Base-by-base conservation (phyloP, 2,888 invertebrate genomes). In the Cryptocheilus praepositus region DNA sequence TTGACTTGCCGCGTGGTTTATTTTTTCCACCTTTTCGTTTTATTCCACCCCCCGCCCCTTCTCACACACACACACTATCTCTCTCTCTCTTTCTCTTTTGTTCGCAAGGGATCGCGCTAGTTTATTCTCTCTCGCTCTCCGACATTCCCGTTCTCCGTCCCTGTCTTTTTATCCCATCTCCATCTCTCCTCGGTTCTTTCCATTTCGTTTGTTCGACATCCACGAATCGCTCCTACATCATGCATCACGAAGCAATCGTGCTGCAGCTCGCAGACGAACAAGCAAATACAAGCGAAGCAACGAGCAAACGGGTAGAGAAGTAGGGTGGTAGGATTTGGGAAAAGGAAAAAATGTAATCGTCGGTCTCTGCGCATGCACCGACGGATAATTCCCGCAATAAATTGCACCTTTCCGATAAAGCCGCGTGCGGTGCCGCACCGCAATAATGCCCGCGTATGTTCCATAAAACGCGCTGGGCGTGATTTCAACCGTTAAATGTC, bases 1-100 rank as follows among this genome's bases (percentile, higher is more conserved):
- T 72, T 77, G 71, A 64, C 74, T 61, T 54, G 66, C 13, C 45
- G 64, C 61, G 64, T 67, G 69, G 74, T 76, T 76, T 76, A 77
- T 77, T 63, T 49, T 25, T 28, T 18, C 19, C 15, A 19, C 46
- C n/a, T 19, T 19, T 11, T 2, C 36, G 15, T 25, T 36, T 52
- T 52, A 3, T 11, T 52, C 52, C 13, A 52, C 52, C 25, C 59
- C n/a, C 15, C 49, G 7, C 25, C 13, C 59, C 7, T 5, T 16
- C 19, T 36, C 45, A 44, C 18, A n/a, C n/a, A n/a, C 28, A 25
- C 36, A 5, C 25, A 25, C 25, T 16, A 15, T 43, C n/a, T 36
- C 36, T 16, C n/a, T 49, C 18, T n/a, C 61, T 58, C 61, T 49
- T 58, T 70, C 58, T 62, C n/a, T n/a, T n/a, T n/a, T n/a, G n/a